Evolutionary conservation across 2,888 invertebrate genomes (phyloP), one percentile per base, ranked within the genome.

Genomic region (Cheilosia variabilis): DNA sequence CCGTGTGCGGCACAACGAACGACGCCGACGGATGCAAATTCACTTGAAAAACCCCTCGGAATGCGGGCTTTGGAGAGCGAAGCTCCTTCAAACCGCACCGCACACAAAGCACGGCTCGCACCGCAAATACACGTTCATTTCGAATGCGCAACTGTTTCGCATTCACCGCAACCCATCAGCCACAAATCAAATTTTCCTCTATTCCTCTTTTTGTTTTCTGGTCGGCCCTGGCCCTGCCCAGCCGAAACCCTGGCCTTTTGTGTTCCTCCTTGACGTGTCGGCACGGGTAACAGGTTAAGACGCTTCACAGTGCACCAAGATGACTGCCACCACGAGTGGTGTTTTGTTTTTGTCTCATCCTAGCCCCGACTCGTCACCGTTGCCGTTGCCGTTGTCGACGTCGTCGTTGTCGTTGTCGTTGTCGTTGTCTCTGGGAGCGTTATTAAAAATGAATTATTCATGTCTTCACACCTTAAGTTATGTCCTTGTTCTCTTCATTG

Each of bases 381-480:
- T 17, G n/a, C 27, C 22, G 13, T 43, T 6, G n/a, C 27, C 45
- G 58, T 53, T 34, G 45, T 31, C 24, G 63, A 58, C 31, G 68
- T 34, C 52, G 43, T 43, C 43, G 43, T 41, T 43, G 66, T 68
- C 60, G 45, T n/a, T 17, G 63, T 69, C 37, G 62, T 45, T 60
- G 66, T 62, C 69, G 52, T 73, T 79, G 80, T 84, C 84, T 84
- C 53, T 66, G 75, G 69, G 68, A 75, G 80, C 80, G 75, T 84
- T 84, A 84, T 84, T 84, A 84, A 84, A 84, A 84, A 82, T 87
- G 80, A 78, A 82, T 79, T 78, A 89, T 86, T 89, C 88, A 87
- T 83, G 86, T 75, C 87, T 88, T 88, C 88, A 87, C 89, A 89
- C 90, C 89, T 89, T 89, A 89, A 90, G 89, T 90, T 90, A 89